Evolutionary conservation across 1,140 invertebrate genomes (phyloP).

Genomic region (Drosophila sucinea): DNA sequence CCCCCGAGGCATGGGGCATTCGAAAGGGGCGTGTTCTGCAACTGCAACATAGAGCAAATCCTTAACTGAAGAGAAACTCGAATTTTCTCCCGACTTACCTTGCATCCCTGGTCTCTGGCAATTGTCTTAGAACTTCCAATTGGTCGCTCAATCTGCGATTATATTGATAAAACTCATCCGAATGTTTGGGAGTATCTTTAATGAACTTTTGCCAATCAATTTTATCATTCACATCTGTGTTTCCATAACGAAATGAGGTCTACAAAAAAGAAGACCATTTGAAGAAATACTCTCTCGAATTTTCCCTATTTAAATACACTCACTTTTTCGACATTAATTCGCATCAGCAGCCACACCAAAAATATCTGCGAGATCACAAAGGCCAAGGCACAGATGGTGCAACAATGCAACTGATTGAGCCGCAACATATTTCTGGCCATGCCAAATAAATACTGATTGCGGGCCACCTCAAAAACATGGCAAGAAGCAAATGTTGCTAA

Average conservation of each 20-base stretch:
- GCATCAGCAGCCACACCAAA: conserved; percentile 14
- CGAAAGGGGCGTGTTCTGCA: conserved; percentile 30
- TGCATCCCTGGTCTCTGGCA: conserved; percentile 52
- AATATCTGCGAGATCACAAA: conserved; percentile 32
- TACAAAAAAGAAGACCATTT: too few species aligned
- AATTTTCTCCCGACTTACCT: conserved; percentile 26
- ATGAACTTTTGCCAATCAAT: conserved; percentile 39
- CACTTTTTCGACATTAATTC: neutral
- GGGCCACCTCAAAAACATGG: neutral
- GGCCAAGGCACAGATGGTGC: conserved; percentile 16
- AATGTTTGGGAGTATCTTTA: conserved; percentile 14
- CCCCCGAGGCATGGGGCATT: conserved; percentile 15
- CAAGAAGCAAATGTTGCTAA: conserved; percentile 4
- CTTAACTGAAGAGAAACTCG: neutral
- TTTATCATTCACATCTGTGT: neutral
- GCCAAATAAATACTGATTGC: conserved; percentile 22
- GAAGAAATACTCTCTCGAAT: neutral
- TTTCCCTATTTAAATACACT: conserved; percentile 10
- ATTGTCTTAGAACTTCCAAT: conserved; percentile 37
- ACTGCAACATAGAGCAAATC: neutral
- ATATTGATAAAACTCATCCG: conserved; percentile 45
- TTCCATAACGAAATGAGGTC: neutral
- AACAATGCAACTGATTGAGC: conserved; percentile 16
- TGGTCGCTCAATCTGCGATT: conserved; percentile 52
- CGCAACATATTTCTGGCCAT: conserved; percentile 36